These are phyloP conservation scores for Melipona bicolor DNA, from an alignment of 2,888 invertebrate genomes.

Conservation along the genomic window DNA sequence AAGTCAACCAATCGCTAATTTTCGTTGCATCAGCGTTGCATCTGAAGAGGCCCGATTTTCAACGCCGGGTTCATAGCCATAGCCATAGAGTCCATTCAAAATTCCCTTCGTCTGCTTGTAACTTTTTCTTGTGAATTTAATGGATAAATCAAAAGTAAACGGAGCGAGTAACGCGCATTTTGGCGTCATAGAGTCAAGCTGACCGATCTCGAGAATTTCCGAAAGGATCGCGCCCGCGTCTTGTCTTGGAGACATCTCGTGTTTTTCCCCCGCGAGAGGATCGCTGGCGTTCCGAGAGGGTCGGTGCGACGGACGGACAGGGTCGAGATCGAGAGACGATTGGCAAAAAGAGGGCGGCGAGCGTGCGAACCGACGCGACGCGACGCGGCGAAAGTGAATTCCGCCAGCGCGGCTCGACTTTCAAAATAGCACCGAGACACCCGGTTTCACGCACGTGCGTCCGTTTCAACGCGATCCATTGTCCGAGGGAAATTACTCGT, in stretches of 20 bases:
- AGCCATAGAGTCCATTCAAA: not conserved
- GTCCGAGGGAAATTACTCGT: constrained; percentile 45
- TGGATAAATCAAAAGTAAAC: too few relatives aligned
- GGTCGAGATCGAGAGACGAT: constrained; percentile 61
- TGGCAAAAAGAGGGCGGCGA: constrained; percentile 75
- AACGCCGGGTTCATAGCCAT: not conserved
- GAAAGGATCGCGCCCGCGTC: not conserved
- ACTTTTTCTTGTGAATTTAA: too few relatives aligned
- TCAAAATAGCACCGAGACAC: constrained; percentile 60
- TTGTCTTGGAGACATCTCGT: not conserved
- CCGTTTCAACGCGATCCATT: constrained; percentile 24
- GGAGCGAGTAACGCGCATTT: too few relatives aligned
- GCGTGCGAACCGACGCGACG: constrained; percentile 65
- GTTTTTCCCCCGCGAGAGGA: not conserved
- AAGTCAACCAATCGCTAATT: too few relatives aligned
- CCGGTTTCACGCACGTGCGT: constrained; percentile 34
- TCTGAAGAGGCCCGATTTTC: too few relatives aligned
- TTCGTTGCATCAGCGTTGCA: too few relatives aligned
- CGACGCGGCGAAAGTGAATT: constrained; percentile 1
- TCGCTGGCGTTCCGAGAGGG: not conserved
- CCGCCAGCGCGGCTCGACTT: constrained; percentile 48
- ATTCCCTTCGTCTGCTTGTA: too few relatives aligned
- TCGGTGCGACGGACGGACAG: not conserved
- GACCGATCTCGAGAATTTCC: not conserved
- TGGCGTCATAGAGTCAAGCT: too few relatives aligned